A percentile compares a stretch with the other conserved stretches of the same genome.
phyloP scores from a whole-genome alignment of 2,888 invertebrate species.

The Pseudanteris insignis region DNA sequence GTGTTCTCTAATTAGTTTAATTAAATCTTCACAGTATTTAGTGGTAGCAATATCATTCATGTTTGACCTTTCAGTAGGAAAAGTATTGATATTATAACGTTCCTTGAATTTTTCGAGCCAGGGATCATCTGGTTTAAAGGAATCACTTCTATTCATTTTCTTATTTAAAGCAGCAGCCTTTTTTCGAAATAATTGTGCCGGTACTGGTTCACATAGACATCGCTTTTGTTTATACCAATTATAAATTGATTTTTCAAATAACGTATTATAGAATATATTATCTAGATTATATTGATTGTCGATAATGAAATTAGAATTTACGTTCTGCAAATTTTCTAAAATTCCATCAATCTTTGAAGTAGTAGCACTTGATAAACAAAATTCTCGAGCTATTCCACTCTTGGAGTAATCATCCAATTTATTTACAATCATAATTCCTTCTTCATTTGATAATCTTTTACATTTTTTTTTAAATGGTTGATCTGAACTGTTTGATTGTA shows the following conservation, averaged over 20 bases:
- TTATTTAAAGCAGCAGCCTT: conserved; percentile 31
- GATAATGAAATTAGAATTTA: conserved; percentile 8
- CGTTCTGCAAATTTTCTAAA: conserved; percentile 29
- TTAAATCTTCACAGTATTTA: conserved; percentile 19
- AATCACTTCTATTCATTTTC: conserved; percentile 23
- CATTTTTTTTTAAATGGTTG: conserved; percentile 18
- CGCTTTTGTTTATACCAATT: conserved; percentile 50
- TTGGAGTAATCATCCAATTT: conserved; percentile 25
- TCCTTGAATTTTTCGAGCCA: conserved; percentile 44
- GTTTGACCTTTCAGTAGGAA: conserved; percentile 14
- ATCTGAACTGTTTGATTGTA: no score
- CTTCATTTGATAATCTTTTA: conserved; percentile 20
- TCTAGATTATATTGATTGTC: conserved; percentile 2
- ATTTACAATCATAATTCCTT: conserved; percentile 32
- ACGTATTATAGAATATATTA: conserved; percentile 14
- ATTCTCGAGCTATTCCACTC: conserved; percentile 22
- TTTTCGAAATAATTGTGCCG: conserved; percentile 29
- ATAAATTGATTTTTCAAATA: conserved; percentile 50
- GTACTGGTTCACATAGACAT: conserved; percentile 47
- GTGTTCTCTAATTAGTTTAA: conserved; percentile 12
- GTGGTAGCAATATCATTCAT: conserved; percentile 11
- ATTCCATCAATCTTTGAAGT: conserved; percentile 34
- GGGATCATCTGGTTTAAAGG: conserved; percentile 48
- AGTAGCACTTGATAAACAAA: conserved; percentile 22
- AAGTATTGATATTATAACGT: conserved; percentile 18